A percentile compares a stretch with the other conserved stretches of the same genome.
Evolutionary conservation across 2,797 vertebrate genomes (phyloP).

Genomic region (Peromyscus aztecus): DNA sequence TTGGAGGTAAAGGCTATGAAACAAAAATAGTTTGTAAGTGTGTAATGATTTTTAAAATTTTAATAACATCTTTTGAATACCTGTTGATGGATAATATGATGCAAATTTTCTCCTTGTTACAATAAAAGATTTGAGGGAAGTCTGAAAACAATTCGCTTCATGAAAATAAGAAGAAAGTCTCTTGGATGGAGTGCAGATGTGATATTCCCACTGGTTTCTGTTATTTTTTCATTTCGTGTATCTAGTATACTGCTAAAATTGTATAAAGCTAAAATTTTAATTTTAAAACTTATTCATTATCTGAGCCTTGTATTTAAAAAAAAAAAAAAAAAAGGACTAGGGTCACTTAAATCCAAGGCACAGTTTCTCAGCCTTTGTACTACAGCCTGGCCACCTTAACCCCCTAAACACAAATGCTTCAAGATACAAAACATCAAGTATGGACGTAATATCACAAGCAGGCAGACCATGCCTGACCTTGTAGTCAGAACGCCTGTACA

Average conservation of each 20-base stretch:
- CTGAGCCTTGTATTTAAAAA: not conserved
- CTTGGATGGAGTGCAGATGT: not conserved
- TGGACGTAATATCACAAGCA: too few relatives aligned
- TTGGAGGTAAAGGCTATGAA: constrained; percentile 5
- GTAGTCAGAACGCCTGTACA: not conserved
- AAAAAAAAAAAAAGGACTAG: not conserved
- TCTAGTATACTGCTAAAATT: not conserved
- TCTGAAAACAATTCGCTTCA: not conserved
- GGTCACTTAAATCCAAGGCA: not conserved
- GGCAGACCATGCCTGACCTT: not conserved
- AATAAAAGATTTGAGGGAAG: not conserved
- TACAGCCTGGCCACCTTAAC: not conserved
- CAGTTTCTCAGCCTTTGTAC: not conserved
- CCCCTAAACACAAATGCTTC: not conserved
- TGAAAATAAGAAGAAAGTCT: not conserved
- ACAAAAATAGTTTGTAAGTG: not conserved
- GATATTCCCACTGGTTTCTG: not conserved
- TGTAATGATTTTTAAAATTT: constrained; percentile 8
- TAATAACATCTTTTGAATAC: constrained; percentile 45
- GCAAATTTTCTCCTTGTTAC: constrained; percentile 24
- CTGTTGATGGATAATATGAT: not conserved
- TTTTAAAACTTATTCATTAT: constrained; percentile 11
- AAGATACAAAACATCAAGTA: not conserved
- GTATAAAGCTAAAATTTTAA: constrained; percentile 6
- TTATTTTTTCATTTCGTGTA: not conserved